These are phyloP conservation scores for Neopipo cinnamomea DNA, from an alignment of 2,113 vertebrate species.

Conservation along the genomic window DNA sequence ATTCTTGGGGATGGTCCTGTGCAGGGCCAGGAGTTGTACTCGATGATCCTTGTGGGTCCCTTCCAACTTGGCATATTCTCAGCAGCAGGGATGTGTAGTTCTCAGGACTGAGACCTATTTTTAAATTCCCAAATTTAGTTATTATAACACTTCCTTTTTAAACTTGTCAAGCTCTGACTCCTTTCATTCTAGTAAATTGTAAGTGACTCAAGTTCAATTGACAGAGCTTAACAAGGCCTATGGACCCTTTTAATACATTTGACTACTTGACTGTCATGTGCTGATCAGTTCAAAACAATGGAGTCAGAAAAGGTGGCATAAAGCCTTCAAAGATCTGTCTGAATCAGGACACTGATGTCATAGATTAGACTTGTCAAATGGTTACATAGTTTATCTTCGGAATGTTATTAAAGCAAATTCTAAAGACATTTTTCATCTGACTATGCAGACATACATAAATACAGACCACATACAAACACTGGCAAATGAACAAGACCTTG, in stretches of 20 bases:
- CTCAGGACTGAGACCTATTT: neutral
- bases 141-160: neutral
- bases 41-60: neutral
- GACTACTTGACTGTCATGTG: neutral
- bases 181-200: neutral
- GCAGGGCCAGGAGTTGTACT: neutral
- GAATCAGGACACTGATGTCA: neutral
- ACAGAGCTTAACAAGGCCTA: neutral
- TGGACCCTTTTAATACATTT: neutral
- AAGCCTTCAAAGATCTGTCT: constrained; percentile 1
- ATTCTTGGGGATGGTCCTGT: neutral
- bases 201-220: neutral
- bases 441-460: neutral
- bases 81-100: neutral
- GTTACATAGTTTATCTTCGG: neutral
- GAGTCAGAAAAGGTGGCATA: neutral
- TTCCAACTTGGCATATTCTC: neutral
- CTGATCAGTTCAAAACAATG: neutral
- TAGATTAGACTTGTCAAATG: neutral
- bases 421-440: neutral
- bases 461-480: neutral
- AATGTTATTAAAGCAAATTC: neutral
- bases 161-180: neutral
- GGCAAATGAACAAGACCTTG: neutral
- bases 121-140: neutral